Evolutionary conservation across 1,140 invertebrate species (phyloP), one percentile per base, ranked within the genome.

Genomic region (Andricus grossulariae): DNA sequence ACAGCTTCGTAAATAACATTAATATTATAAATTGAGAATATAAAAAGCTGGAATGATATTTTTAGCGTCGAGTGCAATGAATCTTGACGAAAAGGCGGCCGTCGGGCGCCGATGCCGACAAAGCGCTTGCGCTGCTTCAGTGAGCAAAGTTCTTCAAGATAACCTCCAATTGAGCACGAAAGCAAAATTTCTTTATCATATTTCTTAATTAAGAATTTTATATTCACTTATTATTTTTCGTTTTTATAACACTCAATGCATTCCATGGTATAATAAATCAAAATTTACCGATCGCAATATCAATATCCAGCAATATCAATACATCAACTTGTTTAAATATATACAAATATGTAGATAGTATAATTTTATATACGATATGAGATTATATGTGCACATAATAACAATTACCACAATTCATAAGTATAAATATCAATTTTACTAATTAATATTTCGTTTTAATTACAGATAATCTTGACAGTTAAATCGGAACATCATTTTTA

Each of bases 101-200:
- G 60, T 39, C 60, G 60, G 60, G 60, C 60, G 60, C 60, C 60
- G 60, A 45, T 10, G 60, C 60, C 32, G 60, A 66, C 32, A 66
- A 66, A 66, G 60, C 60, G 60, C 60, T 66, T 66, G 60, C 60
- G 60, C 60, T 45, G 60, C 60, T 66, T 66, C 15, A n/a, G 39
- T 45, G 60, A 39, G 39, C 60, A 66, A 66, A 66, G 60, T 66
- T 66, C 60, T 66, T 66, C 5, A 25, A 16, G 60, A 66, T 66
- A 66, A 66, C 60, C 60, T 66, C 39, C 60, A 66, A 66, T 66
- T 66, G 32, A 45, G 39, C 39, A 45, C 39, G 39, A 66, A 66
- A 66, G 60, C n/a, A 66, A 32, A 66, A 66, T 66, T 66, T 66
- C 57, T 66, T 66, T 32, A 66, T 15, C 16, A 54, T 54, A 66